Conservation (phyloP, 2,888 invertebrate genomes). For the Odiellus spinosus region DNA sequence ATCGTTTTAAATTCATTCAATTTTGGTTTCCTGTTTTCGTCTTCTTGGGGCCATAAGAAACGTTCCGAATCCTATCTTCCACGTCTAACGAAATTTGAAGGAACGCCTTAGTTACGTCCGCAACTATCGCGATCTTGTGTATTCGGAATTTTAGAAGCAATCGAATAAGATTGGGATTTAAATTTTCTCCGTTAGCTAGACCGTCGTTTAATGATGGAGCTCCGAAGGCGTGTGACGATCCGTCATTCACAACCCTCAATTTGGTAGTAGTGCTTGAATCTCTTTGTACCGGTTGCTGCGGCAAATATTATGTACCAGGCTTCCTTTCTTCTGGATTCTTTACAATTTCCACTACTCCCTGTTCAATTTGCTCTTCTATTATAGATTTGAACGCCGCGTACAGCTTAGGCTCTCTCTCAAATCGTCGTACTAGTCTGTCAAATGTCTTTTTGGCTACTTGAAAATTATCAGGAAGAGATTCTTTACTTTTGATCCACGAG, state of each 20-base stretch:
- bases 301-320: conserved; percentile 2
- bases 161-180: neutral
- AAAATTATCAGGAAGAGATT: neutral
- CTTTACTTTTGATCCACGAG: no score
- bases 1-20: no score
- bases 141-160: conserved; percentile 8
- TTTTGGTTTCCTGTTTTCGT: neutral
- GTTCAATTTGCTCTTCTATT: no score
- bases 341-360: neutral
- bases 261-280: conserved; percentile 4
- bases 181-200: conserved; percentile 3
- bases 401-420: neutral
- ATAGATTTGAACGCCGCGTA: neutral
- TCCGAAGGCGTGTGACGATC: neutral
- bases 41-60: conserved; percentile 2
- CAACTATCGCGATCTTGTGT: conserved; percentile 5
- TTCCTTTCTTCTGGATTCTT: neutral
- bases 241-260: conserved; percentile 7
- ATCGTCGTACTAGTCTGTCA: neutral
- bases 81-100: conserved; percentile 2
- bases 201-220: conserved; percentile 6
- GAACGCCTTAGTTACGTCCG: conserved; percentile 7
- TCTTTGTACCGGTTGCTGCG: conserved; percentile 4
- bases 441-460: conserved; percentile 1
- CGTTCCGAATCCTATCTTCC: conserved; percentile 2